phyloP scores from a whole-genome alignment of 2,888 invertebrate genomes.

The Cosmia pyralina region DNA sequence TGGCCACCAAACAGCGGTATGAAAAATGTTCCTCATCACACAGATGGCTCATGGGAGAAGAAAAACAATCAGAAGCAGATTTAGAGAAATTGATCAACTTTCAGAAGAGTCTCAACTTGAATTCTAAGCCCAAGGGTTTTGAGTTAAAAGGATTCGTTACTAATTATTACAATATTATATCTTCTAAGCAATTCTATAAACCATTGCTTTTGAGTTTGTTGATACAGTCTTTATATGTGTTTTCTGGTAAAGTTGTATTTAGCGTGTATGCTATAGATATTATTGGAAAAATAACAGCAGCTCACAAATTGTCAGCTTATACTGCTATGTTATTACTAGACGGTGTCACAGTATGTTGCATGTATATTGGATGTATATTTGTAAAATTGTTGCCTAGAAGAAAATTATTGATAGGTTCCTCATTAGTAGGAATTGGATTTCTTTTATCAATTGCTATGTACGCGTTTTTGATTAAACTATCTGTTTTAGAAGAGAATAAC shows the following conservation, averaged over 20 bases:
- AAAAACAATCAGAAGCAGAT: slow-evolving; percentile 47
- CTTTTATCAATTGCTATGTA: slow-evolving; percentile 43
- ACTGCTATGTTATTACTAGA: slow-evolving; percentile 56
- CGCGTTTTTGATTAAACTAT: slow-evolving; percentile 36
- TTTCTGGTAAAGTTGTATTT: slow-evolving; percentile 56
- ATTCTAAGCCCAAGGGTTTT: background rate
- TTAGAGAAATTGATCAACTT: slow-evolving; percentile 41
- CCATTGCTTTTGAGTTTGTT: slow-evolving; percentile 42
- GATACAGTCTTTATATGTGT: slow-evolving; percentile 39
- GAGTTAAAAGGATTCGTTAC: slow-evolving; percentile 22
- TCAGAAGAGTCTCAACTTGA: slow-evolving; percentile 9
- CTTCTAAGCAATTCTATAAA: slow-evolving; percentile 45
- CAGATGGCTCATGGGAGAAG: slow-evolving; percentile 61
- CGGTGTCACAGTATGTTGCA: slow-evolving; percentile 44
- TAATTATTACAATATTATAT: slow-evolving; percentile 33
- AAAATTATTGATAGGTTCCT: slow-evolving; percentile 40
- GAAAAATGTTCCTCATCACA: slow-evolving; percentile 53
- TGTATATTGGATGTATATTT: slow-evolving; percentile 53
- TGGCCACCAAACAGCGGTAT: slow-evolving; percentile 50
- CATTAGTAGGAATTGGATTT: slow-evolving; percentile 51
- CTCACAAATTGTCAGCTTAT: slow-evolving; percentile 39
- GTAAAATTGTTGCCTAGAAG: slow-evolving; percentile 44
- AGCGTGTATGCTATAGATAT: slow-evolving; percentile 70
- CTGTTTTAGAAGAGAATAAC: slow-evolving; percentile 45
- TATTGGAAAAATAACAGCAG: slow-evolving; percentile 66